These are phyloP conservation scores for Cerastis leucographa DNA, from an alignment of 2,888 invertebrate genomes.

Conservation along the genomic window DNA sequence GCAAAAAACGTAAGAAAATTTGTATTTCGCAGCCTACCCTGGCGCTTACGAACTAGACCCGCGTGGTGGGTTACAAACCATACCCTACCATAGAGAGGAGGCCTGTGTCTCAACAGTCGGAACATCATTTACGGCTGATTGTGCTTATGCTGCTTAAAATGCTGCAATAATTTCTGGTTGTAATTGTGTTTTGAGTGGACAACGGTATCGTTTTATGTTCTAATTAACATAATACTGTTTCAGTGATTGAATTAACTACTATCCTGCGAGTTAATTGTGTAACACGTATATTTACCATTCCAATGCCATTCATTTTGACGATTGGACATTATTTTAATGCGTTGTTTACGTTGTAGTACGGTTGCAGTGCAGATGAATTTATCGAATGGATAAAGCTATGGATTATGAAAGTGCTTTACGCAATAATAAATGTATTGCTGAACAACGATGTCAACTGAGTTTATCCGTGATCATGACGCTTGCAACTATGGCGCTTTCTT, in stretches of 20 bases:
- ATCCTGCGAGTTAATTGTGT: neutral
- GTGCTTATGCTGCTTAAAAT: neutral
- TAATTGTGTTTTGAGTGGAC: conserved; percentile 21
- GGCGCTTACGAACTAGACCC: neutral
- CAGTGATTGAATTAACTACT: neutral
- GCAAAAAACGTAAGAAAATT: too few relatives aligned
- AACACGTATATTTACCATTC: neutral
- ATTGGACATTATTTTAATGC: neutral
- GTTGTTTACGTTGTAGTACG: neutral
- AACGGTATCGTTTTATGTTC: conserved; percentile 21
- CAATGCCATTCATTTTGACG: neutral
- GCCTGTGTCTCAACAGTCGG: neutral
- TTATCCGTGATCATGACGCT: neutral
- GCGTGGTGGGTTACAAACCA: neutral
- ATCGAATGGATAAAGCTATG: neutral
- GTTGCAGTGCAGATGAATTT: neutral
- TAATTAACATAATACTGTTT: conserved; percentile 23
- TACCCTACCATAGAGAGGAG: neutral
- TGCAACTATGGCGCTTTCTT: too few relatives aligned
- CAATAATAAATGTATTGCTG: neutral
- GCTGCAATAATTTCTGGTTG: conserved; percentile 11
- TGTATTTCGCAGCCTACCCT: too few relatives aligned
- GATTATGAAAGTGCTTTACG: neutral
- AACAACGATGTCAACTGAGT: neutral
- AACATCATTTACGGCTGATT: neutral